These are phyloP conservation scores for Gastracanthus pulcherrimus DNA, from an alignment of 2,888 invertebrate genomes.

Conservation along the genomic window DNA sequence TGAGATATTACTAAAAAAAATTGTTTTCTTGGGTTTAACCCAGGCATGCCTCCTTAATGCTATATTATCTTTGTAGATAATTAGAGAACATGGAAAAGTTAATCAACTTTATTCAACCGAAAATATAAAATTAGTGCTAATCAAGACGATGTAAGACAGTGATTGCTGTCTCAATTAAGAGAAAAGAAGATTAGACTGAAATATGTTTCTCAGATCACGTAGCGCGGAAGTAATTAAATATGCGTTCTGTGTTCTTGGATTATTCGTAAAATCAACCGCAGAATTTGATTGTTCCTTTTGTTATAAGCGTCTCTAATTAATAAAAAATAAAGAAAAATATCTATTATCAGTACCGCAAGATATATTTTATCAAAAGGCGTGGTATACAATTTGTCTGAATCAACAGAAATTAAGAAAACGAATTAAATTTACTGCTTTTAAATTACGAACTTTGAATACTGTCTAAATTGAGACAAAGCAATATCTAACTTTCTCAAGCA, in stretches of 20 bases:
- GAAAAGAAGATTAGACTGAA: background rate
- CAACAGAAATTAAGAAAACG: no score
- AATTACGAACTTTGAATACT: no score
- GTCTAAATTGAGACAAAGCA: no score
- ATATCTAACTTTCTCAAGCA: no score
- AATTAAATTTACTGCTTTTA: no score
- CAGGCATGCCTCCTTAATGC: no score
- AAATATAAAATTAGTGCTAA: background rate
- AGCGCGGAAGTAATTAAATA: background rate
- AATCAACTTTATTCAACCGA: background rate
- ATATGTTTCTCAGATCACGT: background rate
- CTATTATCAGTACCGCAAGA: slow-evolving; percentile 5
- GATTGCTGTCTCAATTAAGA: background rate
- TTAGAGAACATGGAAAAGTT: background rate
- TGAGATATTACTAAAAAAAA: no score
- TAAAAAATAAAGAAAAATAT: background rate
- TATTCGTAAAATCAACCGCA: background rate
- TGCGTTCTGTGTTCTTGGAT: background rate
- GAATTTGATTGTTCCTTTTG: background rate
- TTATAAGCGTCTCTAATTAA: background rate
- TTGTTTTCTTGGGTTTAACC: no score
- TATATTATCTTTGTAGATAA: no score
- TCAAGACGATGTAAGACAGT: background rate
- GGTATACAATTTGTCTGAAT: background rate
- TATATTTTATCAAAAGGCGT: background rate